Conservation (phyloP, 2,888 invertebrate genomes). For the Bhutanitis thaidina region DNA sequence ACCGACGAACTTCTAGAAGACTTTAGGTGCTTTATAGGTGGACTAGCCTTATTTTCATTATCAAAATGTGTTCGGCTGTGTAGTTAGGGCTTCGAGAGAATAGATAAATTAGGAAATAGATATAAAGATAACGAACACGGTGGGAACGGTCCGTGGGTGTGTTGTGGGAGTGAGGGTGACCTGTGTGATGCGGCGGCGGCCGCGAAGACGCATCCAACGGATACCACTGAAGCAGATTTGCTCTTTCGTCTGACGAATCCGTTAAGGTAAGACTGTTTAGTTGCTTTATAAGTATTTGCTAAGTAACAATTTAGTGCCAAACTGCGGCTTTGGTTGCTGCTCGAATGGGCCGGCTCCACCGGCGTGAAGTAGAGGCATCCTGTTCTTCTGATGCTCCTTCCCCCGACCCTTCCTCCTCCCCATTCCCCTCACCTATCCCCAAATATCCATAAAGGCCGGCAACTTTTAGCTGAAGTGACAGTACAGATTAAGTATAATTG, state of each 20-base stretch:
- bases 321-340: too few relatives aligned
- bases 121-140: slow-evolving; percentile 32
- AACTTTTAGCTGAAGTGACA: too few relatives aligned
- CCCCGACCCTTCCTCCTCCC: too few relatives aligned
- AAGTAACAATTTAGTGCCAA: too few relatives aligned
- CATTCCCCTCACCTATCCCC: too few relatives aligned
- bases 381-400: too few relatives aligned
- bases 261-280: slow-evolving; percentile 52
- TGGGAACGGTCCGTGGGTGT: slow-evolving; percentile 43
- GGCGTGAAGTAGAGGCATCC: too few relatives aligned
- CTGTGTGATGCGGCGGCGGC: slow-evolving; percentile 66
- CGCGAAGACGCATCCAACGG: slow-evolving; percentile 43
- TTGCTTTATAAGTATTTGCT: neutral
- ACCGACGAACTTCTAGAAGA: slow-evolving; percentile 37
- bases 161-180: slow-evolving; percentile 34
- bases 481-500: too few relatives aligned
- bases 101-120: slow-evolving; percentile 19
- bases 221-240: slow-evolving; percentile 39
- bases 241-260: slow-evolving; percentile 70
- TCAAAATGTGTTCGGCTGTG: slow-evolving; percentile 38
- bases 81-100: slow-evolving; percentile 30
- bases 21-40: slow-evolving; percentile 46
- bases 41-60: slow-evolving; percentile 48
- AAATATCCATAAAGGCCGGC: too few relatives aligned
- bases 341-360: too few relatives aligned